phyloP scores from a whole-genome alignment of 2,113 vertebrate species.

The Corynorhinus townsendii region DNA sequence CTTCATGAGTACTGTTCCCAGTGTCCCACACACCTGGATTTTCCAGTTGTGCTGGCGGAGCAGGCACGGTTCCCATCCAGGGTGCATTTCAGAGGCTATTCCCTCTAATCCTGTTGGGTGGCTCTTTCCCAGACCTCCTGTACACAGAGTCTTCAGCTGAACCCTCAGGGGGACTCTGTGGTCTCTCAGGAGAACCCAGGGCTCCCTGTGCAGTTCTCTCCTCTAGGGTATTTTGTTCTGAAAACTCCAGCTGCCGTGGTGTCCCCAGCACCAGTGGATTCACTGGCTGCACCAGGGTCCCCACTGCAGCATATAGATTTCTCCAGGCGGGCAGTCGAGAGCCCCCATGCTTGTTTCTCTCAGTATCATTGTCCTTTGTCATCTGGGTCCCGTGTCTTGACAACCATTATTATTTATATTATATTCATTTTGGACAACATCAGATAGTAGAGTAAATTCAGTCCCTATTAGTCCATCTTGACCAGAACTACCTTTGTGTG shows the following conservation, averaged over 20 bases:
- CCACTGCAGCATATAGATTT: not conserved
- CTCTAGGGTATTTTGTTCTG: not conserved
- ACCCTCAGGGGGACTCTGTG: not conserved
- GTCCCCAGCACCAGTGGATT: not conserved
- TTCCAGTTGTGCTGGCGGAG: no score
- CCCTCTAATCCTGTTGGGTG: accelerated
- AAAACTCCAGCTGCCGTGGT: no score
- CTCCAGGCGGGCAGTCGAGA: not conserved
- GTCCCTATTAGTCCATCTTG: not conserved
- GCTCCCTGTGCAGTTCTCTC: not conserved
- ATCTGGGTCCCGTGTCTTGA: not conserved
- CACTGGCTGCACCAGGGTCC: accelerated
- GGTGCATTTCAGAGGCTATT: not conserved
- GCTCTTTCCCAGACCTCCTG: not conserved
- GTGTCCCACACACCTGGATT: accelerated
- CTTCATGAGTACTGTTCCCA: accelerated
- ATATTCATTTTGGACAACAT: not conserved
- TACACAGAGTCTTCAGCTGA: not conserved
- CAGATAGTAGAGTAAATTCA: not conserved
- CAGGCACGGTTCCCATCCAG: not conserved
- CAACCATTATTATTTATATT: no score
- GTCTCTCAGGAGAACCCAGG: not conserved
- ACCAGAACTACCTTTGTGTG: not conserved
- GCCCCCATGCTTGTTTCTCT: not conserved
- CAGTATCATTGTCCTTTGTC: not conserved